Conservation (phyloP, 2,113 vertebrate genomes). For the Ciconia boyciana region DNA sequence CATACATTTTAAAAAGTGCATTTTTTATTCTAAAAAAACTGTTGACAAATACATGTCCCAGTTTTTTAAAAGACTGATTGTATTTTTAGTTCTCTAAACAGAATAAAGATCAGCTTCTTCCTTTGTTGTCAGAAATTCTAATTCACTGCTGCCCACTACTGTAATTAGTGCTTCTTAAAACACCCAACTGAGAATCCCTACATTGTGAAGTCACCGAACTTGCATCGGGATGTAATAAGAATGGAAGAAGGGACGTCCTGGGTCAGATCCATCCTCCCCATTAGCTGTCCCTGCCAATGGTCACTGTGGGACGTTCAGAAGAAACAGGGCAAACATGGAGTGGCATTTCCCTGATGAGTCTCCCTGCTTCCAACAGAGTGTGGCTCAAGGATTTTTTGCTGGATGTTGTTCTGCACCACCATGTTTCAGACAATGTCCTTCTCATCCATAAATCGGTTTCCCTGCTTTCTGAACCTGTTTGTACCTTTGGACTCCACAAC, state of each 20-base stretch:
- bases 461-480: not conserved
- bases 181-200: not conserved
- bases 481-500: not conserved
- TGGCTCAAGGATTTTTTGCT: not conserved
- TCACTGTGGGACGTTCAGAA: not conserved
- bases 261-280: not conserved
- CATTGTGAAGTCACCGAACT: not conserved
- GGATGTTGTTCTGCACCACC: not conserved
- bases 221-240: not conserved
- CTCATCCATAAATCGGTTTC: fast-evolving
- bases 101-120: not conserved
- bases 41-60: not conserved
- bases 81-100: not conserved
- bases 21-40: not conserved
- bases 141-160: not conserved
- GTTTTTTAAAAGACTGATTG: not conserved
- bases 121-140: not conserved
- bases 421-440: not conserved
- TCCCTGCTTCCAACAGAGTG: not conserved
- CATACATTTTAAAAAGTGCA: not conserved
- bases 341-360: not conserved
- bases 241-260: not conserved
- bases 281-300: not conserved
- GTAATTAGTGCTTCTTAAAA: not conserved
- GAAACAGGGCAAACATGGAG: not conserved